phyloP scores from a whole-genome alignment of 2,797 vertebrate genomes.

The Epinephelus malabaricus region DNA sequence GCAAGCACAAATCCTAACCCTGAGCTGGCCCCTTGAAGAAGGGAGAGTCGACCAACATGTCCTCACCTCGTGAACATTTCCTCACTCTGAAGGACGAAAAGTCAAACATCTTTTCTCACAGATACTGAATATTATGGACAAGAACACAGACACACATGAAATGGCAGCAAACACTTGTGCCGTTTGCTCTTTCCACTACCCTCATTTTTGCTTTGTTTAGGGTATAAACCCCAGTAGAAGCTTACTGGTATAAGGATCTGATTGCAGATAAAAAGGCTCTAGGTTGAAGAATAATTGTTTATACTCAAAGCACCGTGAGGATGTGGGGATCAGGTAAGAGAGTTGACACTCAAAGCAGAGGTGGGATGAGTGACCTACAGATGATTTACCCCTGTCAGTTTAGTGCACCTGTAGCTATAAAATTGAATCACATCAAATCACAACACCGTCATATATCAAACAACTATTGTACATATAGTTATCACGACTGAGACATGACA shows the following conservation, averaged over 20 bases:
- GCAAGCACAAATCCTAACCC: slow-evolving; percentile 44
- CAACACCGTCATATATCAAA: background rate
- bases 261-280: slow-evolving; percentile 52
- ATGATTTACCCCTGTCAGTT: slow-evolving; percentile 14
- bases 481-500: too few relatives aligned
- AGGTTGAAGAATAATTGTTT: slow-evolving; percentile 65
- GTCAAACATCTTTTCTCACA: slow-evolving; percentile 13
- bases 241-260: slow-evolving; percentile 44
- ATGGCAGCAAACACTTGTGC: background rate
- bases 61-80: slow-evolving; percentile 17
- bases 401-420: background rate
- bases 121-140: background rate
- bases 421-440: background rate
- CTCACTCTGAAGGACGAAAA: slow-evolving; percentile 1
- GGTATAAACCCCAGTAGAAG: slow-evolving; percentile 41
- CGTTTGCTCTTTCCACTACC: slow-evolving; percentile 61
- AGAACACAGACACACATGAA: slow-evolving; percentile 20
- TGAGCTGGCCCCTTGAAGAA: slow-evolving; percentile 54
- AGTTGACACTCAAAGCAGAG: slow-evolving; percentile 79
- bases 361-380: slow-evolving; percentile 34
- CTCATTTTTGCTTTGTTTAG: slow-evolving; percentile 69
- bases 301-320: slow-evolving; percentile 66
- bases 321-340: slow-evolving; percentile 42
- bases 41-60: slow-evolving; percentile 23
- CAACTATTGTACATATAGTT: too few relatives aligned